phyloP scores from a whole-genome alignment of 2,797 vertebrate species.

The Orestias chungarensis region DNA sequence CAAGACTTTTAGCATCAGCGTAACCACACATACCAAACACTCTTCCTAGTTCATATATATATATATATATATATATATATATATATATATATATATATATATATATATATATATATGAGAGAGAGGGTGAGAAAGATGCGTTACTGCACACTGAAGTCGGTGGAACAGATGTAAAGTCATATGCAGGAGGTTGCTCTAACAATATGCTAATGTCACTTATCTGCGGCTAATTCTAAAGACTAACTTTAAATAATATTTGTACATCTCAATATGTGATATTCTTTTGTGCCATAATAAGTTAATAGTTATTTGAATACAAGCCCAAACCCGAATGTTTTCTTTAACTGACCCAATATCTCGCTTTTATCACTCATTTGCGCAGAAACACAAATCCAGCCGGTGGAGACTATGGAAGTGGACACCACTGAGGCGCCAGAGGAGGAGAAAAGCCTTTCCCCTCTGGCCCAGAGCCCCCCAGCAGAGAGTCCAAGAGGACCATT shows the following conservation, averaged over 20 bases:
- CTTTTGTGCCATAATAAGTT: not conserved
- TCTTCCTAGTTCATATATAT: no score
- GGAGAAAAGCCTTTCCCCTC: constrained; percentile 79
- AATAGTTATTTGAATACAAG: not conserved
- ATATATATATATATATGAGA: no score
- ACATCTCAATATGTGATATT: not conserved
- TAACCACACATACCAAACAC: no score
- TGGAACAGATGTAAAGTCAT: no score
- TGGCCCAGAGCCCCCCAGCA: constrained; percentile 81
- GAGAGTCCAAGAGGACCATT: constrained; percentile 82
- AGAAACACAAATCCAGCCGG: constrained; percentile 87
- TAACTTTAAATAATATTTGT: not conserved
- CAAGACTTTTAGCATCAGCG: no score
- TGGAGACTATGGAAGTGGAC: constrained; percentile 66
- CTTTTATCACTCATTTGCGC: constrained; percentile 39
- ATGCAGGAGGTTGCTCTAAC: no score
- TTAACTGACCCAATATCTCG: not conserved
- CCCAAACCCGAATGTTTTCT: constrained; percentile 1
- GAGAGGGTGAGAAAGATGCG: no score
- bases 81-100: no score
- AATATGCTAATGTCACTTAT: no score
- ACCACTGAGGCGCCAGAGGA: constrained; percentile 74
- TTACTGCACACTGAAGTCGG: no score
- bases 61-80: no score
- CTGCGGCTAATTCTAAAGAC: no score